Evolutionary conservation across 2,113 vertebrate species (phyloP), one percentile per base, ranked within the genome.

Genomic region (Nycticryphes semicollaris): DNA sequence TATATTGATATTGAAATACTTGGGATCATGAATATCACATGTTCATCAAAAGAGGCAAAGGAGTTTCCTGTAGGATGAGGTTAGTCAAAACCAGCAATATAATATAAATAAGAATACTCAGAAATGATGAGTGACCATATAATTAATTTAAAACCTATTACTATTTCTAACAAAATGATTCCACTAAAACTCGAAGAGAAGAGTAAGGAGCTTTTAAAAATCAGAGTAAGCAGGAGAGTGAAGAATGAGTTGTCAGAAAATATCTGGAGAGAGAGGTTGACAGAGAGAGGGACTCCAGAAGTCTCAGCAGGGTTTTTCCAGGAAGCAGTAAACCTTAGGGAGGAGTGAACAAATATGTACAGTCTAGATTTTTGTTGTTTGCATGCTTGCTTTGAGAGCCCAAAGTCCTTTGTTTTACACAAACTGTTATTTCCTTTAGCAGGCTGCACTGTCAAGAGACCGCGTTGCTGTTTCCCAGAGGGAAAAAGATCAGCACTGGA

Each of bases 321-420:
- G 43, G 60, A 81, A 82, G 30, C 0, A 1, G 27, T 76, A 91
- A 96, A 89, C 48, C 27, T 76, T 56, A 62, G 57, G 62, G 77
- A 85, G 75, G 70, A 87, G 28, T 53, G 30, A 93, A 82, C 54
- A 72, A n/a, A 89, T 17, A 14, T 54, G 19, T 77, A 60, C 20
- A 67, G 37, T 73, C 30, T 22, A 53, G 18, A 43, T 39, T 85
- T 90, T 83, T 92, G 35, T 57, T 73, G 12, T 57, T 73, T 79
- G 23, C 14, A 35, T 84, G 18, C 30, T 47, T 66, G 28, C 41
- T 89, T 89, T 84, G 69, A 91, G 87, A 89, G 12, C 17, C 57
- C 31, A 25, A 94, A 94, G 27, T 60, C 48, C 48, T 84, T 93
- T 89, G 77, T 79, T 93, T 80, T 89, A 75, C 66, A 89, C 63